Evolutionary conservation across 2,888 invertebrate genomes (phyloP).

Genomic region (Eupeodes luniger): DNA sequence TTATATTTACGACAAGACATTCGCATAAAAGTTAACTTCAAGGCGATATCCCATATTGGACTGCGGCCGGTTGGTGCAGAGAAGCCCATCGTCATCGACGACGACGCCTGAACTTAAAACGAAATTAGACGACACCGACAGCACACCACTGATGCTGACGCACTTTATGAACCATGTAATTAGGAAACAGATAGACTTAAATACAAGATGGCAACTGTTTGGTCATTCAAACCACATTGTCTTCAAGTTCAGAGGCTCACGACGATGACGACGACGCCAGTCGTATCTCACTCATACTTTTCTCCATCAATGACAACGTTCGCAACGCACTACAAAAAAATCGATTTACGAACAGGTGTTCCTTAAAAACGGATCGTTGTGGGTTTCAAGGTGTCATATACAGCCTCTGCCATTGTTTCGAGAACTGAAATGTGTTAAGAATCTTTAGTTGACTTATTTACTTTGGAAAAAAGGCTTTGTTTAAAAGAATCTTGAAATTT

Average conservation of each 20-base stretch:
- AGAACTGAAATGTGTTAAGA: not conserved
- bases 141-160: conserved; percentile 26
- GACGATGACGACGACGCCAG: conserved; percentile 61
- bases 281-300: conserved; percentile 73
- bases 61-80: not conserved
- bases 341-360: conserved; percentile 60
- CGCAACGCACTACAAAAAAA: conserved; percentile 36
- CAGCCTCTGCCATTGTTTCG: not conserved
- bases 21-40: conserved; percentile 67
- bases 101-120: conserved; percentile 40
- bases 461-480: too few species aligned
- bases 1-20: conserved; percentile 67
- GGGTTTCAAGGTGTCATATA: not conserved
- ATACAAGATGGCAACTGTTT: conserved; percentile 72
- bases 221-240: conserved; percentile 57
- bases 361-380: conserved; percentile 32
- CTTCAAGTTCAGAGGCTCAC: conserved; percentile 60
- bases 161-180: conserved; percentile 73
- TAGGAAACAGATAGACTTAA: conserved; percentile 68
- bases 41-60: conserved; percentile 32
- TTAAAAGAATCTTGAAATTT: too few species aligned
- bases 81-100: not conserved
- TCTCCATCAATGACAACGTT: conserved; percentile 41
- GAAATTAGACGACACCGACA: conserved; percentile 9
- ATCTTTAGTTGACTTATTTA: conserved; percentile 4